A percentile compares a stretch with the other conserved stretches of the same genome.
Conservation (phyloP, 2,797 vertebrate genomes). For the Catostomus latipinnis region DNA sequence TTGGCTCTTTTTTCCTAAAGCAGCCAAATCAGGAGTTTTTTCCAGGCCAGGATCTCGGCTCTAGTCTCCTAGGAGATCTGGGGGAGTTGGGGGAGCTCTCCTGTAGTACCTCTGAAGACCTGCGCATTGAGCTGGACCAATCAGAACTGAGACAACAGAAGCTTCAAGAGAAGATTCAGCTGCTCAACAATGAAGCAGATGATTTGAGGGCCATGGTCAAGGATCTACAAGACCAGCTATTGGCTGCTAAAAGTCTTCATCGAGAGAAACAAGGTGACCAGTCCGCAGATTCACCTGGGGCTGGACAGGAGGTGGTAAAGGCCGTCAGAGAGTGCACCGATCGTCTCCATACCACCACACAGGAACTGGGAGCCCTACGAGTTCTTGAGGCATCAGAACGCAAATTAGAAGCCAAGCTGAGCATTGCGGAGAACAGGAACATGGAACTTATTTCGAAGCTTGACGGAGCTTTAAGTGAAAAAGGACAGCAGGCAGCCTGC, state of each 20-base stretch:
- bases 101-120: slow-evolving; percentile 83
- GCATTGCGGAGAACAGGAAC: slow-evolving; percentile 76
- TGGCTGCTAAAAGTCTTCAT: slow-evolving; percentile 67
- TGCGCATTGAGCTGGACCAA: slow-evolving; percentile 89
- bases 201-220: slow-evolving; percentile 75
- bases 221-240: slow-evolving; percentile 80
- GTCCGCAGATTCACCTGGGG: slow-evolving; percentile 44
- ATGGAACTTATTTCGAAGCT: slow-evolving; percentile 77
- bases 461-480: slow-evolving; percentile 69
- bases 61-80: slow-evolving; percentile 75
- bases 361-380: slow-evolving; percentile 64
- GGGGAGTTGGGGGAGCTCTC: slow-evolving; percentile 80
- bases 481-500: slow-evolving; percentile 72
- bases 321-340: slow-evolving; percentile 54
- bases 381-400: slow-evolving; percentile 63
- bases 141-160: slow-evolving; percentile 86
- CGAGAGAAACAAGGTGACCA: slow-evolving; percentile 64
- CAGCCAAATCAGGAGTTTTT: slow-evolving; percentile 83
- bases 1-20: slow-evolving; percentile 20
- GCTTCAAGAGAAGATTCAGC: slow-evolving; percentile 74
- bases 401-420: slow-evolving; percentile 73
- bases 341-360: slow-evolving; percentile 61
- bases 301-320: slow-evolving; percentile 60
- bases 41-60: slow-evolving; percentile 80
- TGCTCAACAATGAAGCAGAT: slow-evolving; percentile 67